Evolutionary conservation across 2,113 vertebrate species (phyloP), one percentile per base, ranked within the genome.

Genomic region (Arvicanthis niloticus): DNA sequence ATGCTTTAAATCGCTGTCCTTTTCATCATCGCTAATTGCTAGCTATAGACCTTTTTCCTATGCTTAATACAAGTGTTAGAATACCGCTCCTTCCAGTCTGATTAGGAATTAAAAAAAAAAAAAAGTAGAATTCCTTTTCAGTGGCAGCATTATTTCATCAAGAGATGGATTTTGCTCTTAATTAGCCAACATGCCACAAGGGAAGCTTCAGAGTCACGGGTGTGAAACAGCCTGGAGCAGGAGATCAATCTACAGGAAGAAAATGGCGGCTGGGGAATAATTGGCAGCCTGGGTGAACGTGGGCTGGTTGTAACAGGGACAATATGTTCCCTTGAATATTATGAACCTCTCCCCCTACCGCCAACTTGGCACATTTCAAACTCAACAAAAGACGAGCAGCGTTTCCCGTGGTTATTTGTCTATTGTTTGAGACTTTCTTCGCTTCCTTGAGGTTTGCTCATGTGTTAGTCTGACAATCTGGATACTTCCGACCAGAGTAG

Each of bases 101-200:
- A 98, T 99, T 98, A 99, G 98, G 98, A 98, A 98, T 98, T 60
- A 5, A 3, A 82, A 96, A 97, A 98, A 95, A 85, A 90, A 89
- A 91, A 98, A 93, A 88, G 91, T 97, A 98, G 98, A 98, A 98
- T 97, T 98, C 95, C 96, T 97, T 98, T 98, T 97, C 96, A 95
- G 96, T 98, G 98, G 98, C 97, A 98, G 98, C 98, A 98, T 98
- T 99, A 98, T 98, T 98, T 99, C 98, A 99, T 98, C 98, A 99
- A 98, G 98, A 98, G 98, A 98, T 98, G 98, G 98, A 98, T 98
- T 98, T 98, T 98, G 98, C 98, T 99, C 98, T 98, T 99, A 99
- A 99, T 99, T 99, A 99, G 98, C 98, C 98, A 98, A 97, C 97
- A 97, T 97, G 98, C 98, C 98, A 98, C 98, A 92, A 98, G 98